phyloP scores from a whole-genome alignment of 2,888 invertebrate genomes.

The Zaprionus obscuricornis region DNA sequence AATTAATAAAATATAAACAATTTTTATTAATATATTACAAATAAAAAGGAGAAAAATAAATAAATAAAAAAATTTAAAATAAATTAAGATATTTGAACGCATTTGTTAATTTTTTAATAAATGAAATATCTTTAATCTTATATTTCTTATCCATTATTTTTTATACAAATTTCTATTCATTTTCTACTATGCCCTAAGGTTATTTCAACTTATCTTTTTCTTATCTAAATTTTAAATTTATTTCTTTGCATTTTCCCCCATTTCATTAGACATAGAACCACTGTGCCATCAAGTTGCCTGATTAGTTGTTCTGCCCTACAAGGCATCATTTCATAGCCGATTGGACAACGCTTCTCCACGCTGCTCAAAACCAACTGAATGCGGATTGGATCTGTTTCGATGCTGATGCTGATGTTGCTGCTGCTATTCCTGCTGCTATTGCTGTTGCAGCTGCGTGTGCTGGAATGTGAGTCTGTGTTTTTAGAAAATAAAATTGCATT shows the following conservation, averaged over 20 bases:
- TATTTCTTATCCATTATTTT: no score
- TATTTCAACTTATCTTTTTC: not conserved
- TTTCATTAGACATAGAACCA: constrained; percentile 32
- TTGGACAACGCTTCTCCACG: constrained; percentile 65
- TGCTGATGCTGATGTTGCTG: no score
- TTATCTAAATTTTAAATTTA: constrained; percentile 2
- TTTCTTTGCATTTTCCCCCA: constrained; percentile 2
- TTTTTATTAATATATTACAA: no score
- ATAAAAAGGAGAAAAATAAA: no score
- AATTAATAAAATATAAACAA: no score
- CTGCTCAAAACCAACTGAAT: constrained; percentile 50
- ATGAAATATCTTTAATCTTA: no score
- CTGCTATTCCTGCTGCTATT: constrained; percentile 20
- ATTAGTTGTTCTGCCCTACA: constrained; percentile 66
- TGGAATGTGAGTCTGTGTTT: constrained; percentile 65
- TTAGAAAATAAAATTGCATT: constrained; percentile 82
- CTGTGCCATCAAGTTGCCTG: constrained; percentile 53
- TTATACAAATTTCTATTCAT: no score
- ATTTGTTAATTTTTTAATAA: no score
- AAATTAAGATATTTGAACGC: no score
- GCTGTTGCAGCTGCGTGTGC: constrained; percentile 10
- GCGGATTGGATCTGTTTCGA: constrained; percentile 50
- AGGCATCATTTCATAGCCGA: constrained; percentile 75
- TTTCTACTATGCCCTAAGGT: no score
- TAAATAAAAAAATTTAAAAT: no score